Percentiles rank a stretch among this genome's conserved stretches.
Conservation (phyloP, 1,140 invertebrate species). For the Meloidogyne floridensis region DNA sequence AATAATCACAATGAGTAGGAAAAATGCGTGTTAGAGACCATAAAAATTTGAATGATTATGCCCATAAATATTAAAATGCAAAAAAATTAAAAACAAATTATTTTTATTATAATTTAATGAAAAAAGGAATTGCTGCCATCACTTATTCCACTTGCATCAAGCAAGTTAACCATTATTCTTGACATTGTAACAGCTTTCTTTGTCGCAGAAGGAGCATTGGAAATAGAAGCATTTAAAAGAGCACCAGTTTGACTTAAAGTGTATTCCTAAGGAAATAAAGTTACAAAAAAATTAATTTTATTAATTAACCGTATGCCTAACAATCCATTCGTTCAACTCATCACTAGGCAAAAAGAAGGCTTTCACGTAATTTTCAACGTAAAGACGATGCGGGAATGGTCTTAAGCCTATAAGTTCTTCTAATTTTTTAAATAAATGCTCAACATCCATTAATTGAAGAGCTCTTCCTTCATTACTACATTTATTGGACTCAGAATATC, state of each 20-base stretch:
- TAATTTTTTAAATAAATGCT: slow-evolving; percentile 86
- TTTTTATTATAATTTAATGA: background rate
- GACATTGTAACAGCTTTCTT: slow-evolving; percentile 17
- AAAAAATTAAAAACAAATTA: background rate
- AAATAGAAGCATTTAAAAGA: slow-evolving; percentile 18
- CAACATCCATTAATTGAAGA: slow-evolving; percentile 95
- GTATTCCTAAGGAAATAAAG: slow-evolving; percentile 24
- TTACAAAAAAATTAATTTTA: background rate
- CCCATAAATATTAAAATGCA: background rate
- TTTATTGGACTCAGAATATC: slow-evolving; percentile 74
- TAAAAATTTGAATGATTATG: background rate
- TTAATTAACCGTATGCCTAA: slow-evolving; percentile 75
- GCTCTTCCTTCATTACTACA: slow-evolving; percentile 93
- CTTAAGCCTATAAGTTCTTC: slow-evolving; percentile 77
- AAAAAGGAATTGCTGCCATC: slow-evolving; percentile 26
- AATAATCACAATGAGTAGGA: background rate
- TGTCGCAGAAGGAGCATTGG: background rate
- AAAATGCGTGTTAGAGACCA: background rate
- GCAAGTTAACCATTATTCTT: slow-evolving; percentile 27
- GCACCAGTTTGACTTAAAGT: slow-evolving; percentile 26
- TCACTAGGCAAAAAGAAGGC: slow-evolving; percentile 89
- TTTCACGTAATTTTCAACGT: slow-evolving; percentile 91
- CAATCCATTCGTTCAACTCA: slow-evolving; percentile 84
- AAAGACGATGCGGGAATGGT: slow-evolving; percentile 83
- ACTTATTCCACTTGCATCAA: slow-evolving; percentile 30